Evolutionary conservation across 1,140 invertebrate species (phyloP), one percentile per base, ranked within the genome.

Genomic region (Drosophila ananassae): DNA sequence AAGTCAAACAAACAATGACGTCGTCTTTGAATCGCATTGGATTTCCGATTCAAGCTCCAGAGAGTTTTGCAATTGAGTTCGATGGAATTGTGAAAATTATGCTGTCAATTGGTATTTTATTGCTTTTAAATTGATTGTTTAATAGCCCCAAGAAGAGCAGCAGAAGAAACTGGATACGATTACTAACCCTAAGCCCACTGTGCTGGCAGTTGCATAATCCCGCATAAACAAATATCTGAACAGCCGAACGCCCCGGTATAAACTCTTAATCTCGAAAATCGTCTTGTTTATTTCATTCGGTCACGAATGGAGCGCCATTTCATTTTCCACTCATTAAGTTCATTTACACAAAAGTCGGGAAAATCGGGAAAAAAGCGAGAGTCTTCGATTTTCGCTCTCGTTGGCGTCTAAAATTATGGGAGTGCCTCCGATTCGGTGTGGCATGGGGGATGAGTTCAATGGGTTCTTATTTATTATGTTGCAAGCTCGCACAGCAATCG

Each of bases 71-170:
- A 83, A 79, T 84, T 87, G 82, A 41, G 60, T 66, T 69, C 41
- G 28, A 59, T 67, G 32, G 51, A 83, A 74, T 60, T 73, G 44
- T 46, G 39, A 67, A 81, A 76, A 78, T 52, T 55, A 75, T 87
- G 69, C 61, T 89, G 78, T 79, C 82, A 85, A 85, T 85, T 89
- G 78, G 48, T 48, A 64, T 89, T 85, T 85, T 85, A 89, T 85
- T 58, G 82, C 82, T 85, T 89, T 85, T 85, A 78, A 85, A 85
- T 85, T 85, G 83, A 61, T 51, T 30, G 34, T 56, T 39, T 73
- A 62, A 25, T 28, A 34, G n/a, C 2, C 21, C 34, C 34, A 3
- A 7, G 10, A 10, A 34, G 44, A 0, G 5, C 21, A 22, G 9
- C 5, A 22, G 8, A 55, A 41, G 57, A 68, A 63, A 66, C 48